phyloP scores from a whole-genome alignment of 2,797 vertebrate genomes.

The Brachymystax lenok region DNA sequence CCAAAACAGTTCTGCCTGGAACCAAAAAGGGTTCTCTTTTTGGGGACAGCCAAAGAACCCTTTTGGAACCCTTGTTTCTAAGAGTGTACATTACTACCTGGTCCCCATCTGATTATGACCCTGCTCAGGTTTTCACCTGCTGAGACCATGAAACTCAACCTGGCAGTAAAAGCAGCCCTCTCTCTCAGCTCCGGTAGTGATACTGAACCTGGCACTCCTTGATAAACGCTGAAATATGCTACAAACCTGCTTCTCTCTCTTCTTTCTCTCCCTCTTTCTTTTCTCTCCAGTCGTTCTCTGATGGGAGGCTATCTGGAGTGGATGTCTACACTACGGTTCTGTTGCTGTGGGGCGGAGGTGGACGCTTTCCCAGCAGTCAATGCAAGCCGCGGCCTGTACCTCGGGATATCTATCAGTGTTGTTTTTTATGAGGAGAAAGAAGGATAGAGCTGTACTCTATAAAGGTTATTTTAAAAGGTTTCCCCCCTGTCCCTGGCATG shows the following conservation, averaged over 20 bases:
- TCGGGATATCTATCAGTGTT: slow-evolving; percentile 53
- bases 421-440: slow-evolving; percentile 62
- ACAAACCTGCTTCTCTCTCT: slow-evolving; percentile 12
- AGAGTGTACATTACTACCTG: slow-evolving; percentile 1
- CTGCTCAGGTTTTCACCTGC: slow-evolving; percentile 66
- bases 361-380: slow-evolving; percentile 37
- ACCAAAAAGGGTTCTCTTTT: no score
- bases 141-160: slow-evolving; percentile 72
- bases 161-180: slow-evolving; percentile 53
- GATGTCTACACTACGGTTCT: slow-evolving; percentile 16
- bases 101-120: slow-evolving; percentile 57
- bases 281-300: slow-evolving; percentile 13
- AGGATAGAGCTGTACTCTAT: slow-evolving; percentile 69
- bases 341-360: slow-evolving; percentile 17
- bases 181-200: slow-evolving; percentile 25
- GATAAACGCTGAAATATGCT: slow-evolving; percentile 16
- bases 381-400: slow-evolving; percentile 20
- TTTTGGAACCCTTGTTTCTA: no score
- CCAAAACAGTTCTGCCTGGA: no score
- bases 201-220: slow-evolving; percentile 26
- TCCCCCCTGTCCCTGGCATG: slow-evolving; percentile 74
- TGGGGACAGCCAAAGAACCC: no score
- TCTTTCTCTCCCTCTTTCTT: background rate
- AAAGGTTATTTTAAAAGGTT: slow-evolving; percentile 72
- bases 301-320: slow-evolving; percentile 34